Evolutionary conservation across 2,113 vertebrate species (phyloP), one percentile per base, ranked within the genome.

Genomic region (Lanius ludovicianus): DNA sequence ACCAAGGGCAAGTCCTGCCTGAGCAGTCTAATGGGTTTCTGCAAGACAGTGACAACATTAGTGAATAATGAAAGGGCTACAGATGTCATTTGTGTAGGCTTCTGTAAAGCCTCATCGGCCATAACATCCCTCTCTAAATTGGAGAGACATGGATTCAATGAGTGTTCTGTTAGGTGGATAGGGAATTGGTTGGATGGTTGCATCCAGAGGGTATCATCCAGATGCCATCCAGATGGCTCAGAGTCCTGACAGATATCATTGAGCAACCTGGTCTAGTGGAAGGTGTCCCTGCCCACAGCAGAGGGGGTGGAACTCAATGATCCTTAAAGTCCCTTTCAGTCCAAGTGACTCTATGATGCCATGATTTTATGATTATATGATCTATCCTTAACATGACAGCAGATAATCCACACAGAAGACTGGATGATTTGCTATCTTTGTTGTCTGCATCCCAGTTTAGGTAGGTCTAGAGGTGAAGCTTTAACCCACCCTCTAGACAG

Each of bases 261-360:
- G 33, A 37, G 11, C 15, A 60, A 19, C 22, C 12, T 39, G 22
- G 8, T 77, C 33, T 52, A 33, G 27, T 19, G 46, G 27, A 46
- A 39, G 15, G 22, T 33, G 12, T 39, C 21, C 33, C 23, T 78
- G 19, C 15, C 47, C 33, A 30, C 23, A 46, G 28, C 33, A 62
- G 7, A 2, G 13, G 13, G 7, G 0, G 2, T 41, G 41, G 35
- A 56, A 42, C 17, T 21, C 0, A 0, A 15, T 63, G n/a, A n/a
- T 63, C 56, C 15, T 55, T 47, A 35, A 41, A 9, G 41, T 25
- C 24, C 7, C 3, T 56, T 71, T 39, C 25, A 47, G 11, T n/a
- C 24, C 30, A 55, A 71, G 30, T 39, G 17, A 41, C 14, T 41
- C 20, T 21, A 10, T 18, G 14, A 24, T 56, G 47, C 10, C 42